These are phyloP conservation scores for Lysandra coridon DNA, from an alignment of 2,888 invertebrate species.

Conservation along the genomic window DNA sequence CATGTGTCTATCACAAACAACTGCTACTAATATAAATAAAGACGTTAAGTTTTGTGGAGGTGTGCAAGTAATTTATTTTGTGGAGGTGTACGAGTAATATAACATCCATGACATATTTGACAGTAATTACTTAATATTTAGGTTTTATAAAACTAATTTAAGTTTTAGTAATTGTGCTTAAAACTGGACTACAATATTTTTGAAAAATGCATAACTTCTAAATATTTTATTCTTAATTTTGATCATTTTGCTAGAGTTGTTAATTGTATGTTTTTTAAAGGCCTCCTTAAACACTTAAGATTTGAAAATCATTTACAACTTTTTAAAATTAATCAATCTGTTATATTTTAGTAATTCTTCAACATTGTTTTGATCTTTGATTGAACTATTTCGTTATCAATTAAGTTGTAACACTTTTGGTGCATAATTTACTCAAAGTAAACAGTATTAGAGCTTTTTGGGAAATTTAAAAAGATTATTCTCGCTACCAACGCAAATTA, in stretches of 20 bases:
- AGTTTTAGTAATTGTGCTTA: background rate
- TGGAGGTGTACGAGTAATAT: background rate
- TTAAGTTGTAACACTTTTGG: background rate
- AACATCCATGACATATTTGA: background rate
- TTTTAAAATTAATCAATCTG: background rate
- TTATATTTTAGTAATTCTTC: background rate
- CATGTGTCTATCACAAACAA: slow-evolving; percentile 51
- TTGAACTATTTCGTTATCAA: background rate
- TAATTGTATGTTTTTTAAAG: background rate
- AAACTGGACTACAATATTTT: background rate
- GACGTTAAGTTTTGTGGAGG: background rate
- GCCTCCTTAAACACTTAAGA: background rate
- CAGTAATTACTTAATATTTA: background rate
- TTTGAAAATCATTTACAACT: background rate
- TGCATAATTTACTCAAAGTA: background rate
- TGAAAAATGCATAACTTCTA: too few species aligned
- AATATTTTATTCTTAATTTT: background rate
- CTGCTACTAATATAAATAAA: slow-evolving; percentile 51
- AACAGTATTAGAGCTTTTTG: background rate
- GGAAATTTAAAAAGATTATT: background rate
- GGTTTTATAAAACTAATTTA: background rate
- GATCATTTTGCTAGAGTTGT: background rate
- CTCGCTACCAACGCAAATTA: background rate
- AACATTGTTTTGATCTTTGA: background rate
- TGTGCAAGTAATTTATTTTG: background rate